Percentiles rank a stretch among this genome's conserved stretches.
Evolutionary conservation across 2,113 vertebrate species (phyloP).

Genomic region (Brachyistius frenatus): DNA sequence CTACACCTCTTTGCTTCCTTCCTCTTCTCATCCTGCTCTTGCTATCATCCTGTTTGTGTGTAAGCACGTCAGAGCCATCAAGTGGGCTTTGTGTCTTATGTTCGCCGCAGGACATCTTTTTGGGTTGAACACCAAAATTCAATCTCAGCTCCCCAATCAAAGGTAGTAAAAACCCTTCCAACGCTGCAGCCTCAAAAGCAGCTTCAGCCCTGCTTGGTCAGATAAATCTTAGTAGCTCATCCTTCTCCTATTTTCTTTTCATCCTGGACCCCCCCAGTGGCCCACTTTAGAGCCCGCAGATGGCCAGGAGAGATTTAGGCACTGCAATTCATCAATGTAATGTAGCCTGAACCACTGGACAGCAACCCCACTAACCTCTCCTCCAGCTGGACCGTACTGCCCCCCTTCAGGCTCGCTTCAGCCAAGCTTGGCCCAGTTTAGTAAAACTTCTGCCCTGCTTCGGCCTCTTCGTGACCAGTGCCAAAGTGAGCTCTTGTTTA

Average conservation of each 20-base stretch:
- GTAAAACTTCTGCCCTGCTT: slow-evolving; percentile 40
- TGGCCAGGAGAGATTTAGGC: slow-evolving; percentile 80
- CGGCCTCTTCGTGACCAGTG: not conserved
- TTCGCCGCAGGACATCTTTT: slow-evolving; percentile 74
- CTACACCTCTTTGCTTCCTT: slow-evolving; percentile 43
- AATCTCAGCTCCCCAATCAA: slow-evolving; percentile 78
- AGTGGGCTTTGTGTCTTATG: slow-evolving; percentile 72
- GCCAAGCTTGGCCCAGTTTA: slow-evolving; percentile 60
- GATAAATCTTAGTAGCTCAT: slow-evolving; percentile 80
- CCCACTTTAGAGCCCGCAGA: slow-evolving; percentile 81
- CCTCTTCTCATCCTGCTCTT: slow-evolving; percentile 33
- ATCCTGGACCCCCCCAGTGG: slow-evolving; percentile 75
- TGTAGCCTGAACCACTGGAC: slow-evolving; percentile 70
- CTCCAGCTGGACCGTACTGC: slow-evolving; percentile 59
- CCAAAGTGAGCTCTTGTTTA: slow-evolving; percentile 37
- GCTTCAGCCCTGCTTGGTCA: slow-evolving; percentile 63
- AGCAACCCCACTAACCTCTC: slow-evolving; percentile 61
- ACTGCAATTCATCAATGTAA: slow-evolving; percentile 81
- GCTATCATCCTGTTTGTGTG: slow-evolving; percentile 60
- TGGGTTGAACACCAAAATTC: slow-evolving; percentile 74
- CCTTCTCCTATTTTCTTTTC: slow-evolving; percentile 77
- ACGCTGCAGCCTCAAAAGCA: slow-evolving; percentile 53
- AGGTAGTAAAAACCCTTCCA: slow-evolving; percentile 72
- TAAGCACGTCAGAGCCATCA: slow-evolving; percentile 63
- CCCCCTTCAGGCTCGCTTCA: slow-evolving; percentile 35